phyloP scores from a whole-genome alignment of 2,113 vertebrate genomes.

The Echinops telfairi region DNA sequence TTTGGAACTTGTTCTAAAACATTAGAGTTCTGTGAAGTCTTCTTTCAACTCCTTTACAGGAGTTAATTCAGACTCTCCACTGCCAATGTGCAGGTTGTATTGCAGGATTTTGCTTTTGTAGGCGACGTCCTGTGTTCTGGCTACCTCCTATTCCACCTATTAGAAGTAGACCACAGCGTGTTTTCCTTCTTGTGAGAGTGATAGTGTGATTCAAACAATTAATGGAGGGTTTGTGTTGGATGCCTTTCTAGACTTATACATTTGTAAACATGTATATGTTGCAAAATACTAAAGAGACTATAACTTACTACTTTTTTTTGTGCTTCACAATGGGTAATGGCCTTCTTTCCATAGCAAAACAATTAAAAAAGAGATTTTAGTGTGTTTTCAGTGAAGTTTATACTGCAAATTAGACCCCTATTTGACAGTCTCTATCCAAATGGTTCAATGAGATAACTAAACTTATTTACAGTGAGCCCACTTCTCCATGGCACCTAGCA shows the following conservation, averaged over 20 bases:
- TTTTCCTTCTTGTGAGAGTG: conserved; percentile 30
- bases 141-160: not conserved
- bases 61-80: not conserved
- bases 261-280: not conserved
- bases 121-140: conserved; percentile 29
- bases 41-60: conserved; percentile 11
- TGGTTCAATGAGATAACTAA: not conserved
- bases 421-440: not conserved
- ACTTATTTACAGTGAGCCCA: not conserved
- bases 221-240: not conserved
- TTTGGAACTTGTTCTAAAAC: not conserved
- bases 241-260: not conserved
- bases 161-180: conserved; percentile 36
- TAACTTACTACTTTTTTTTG: conserved; percentile 9
- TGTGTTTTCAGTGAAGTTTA: not conserved
- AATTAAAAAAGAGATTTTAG: not conserved
- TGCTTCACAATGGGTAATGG: not conserved
- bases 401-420: not conserved
- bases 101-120: conserved; percentile 22
- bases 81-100: not conserved
- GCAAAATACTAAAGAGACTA: not conserved
- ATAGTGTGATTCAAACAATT: conserved; percentile 19
- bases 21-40: conserved; percentile 14
- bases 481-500: not conserved
- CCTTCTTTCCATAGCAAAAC: not conserved